These are phyloP conservation scores for Loripinus fragilis DNA, from an alignment of 2,888 invertebrate genomes.

Conservation along the genomic window DNA sequence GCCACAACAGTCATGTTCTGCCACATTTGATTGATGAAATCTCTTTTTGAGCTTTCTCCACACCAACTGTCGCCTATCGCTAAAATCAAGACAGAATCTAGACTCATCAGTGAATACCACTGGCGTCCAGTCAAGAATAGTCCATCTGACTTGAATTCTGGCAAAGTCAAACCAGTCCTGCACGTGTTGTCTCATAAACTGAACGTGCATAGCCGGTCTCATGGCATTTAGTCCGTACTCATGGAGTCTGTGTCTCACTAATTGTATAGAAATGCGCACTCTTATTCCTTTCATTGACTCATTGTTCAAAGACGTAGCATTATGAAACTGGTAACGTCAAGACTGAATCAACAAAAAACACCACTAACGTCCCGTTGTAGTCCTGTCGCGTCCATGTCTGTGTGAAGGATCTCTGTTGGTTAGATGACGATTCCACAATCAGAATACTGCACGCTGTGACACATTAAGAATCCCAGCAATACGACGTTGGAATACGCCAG, in stretches of 20 bases:
- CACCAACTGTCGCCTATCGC: background rate
- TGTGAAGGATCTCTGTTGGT: slow-evolving; percentile 12
- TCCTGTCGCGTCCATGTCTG: background rate
- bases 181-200: background rate
- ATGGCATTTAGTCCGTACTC: background rate
- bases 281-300: background rate
- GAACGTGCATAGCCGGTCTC: background rate
- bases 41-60: background rate
- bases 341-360: slow-evolving; percentile 11
- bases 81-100: background rate
- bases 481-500: slow-evolving; percentile 11
- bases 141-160: background rate
- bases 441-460: slow-evolving; percentile 20
- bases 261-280: background rate
- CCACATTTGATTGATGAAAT: background rate
- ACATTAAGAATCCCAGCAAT: slow-evolving; percentile 10
- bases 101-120: no score
- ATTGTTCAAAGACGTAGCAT: slow-evolving; percentile 3
- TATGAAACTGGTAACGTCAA: background rate
- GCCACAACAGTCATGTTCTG: background rate
- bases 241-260: background rate
- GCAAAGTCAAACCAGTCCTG: background rate
- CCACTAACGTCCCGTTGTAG: background rate
- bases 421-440: slow-evolving; percentile 11
- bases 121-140: background rate